These are phyloP conservation scores for Cheilosia urbana DNA, from an alignment of 2,888 invertebrate species.

Conservation along the genomic window DNA sequence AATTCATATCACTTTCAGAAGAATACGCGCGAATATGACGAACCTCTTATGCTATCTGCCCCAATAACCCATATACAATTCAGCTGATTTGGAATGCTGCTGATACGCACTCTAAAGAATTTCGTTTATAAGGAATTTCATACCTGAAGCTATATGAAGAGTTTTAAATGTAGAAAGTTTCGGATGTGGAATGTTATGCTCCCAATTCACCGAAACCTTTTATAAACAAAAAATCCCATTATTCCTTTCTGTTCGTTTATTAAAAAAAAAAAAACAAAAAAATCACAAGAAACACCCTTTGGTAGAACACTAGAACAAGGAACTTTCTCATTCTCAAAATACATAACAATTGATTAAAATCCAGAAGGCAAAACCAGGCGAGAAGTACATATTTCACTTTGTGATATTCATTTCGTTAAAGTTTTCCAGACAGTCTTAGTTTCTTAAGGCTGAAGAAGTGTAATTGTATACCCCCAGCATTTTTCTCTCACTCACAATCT, in stretches of 20 bases:
- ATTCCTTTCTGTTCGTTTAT: slow-evolving; percentile 7
- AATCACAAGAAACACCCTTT: not conserved
- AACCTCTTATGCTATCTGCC: too few species aligned
- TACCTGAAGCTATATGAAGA: too few species aligned
- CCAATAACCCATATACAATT: too few species aligned
- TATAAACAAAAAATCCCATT: not conserved
- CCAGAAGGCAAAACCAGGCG: slow-evolving; percentile 48
- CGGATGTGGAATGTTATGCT: too few species aligned
- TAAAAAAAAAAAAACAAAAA: not conserved
- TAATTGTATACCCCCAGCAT: slow-evolving; percentile 68
- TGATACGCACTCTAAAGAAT: too few species aligned
- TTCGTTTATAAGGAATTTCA: too few species aligned
- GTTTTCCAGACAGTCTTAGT: slow-evolving; percentile 67
- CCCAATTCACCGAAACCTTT: too few species aligned
- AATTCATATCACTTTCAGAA: too few species aligned
- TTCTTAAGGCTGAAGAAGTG: slow-evolving; percentile 62
- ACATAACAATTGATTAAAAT: slow-evolving; percentile 61
- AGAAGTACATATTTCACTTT: slow-evolving; percentile 68
- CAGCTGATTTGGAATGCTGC: too few species aligned
- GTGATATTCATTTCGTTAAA: slow-evolving; percentile 67
- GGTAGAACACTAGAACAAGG: not conserved
- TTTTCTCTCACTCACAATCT: slow-evolving; percentile 71
- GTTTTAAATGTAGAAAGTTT: too few species aligned
- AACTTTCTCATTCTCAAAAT: slow-evolving; percentile 21
- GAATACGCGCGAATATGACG: too few species aligned